A percentile compares a stretch with the other conserved stretches of the same genome.
Evolutionary conservation across 1,140 invertebrate genomes (phyloP).

Genomic region (Panulirus ornatus): DNA sequence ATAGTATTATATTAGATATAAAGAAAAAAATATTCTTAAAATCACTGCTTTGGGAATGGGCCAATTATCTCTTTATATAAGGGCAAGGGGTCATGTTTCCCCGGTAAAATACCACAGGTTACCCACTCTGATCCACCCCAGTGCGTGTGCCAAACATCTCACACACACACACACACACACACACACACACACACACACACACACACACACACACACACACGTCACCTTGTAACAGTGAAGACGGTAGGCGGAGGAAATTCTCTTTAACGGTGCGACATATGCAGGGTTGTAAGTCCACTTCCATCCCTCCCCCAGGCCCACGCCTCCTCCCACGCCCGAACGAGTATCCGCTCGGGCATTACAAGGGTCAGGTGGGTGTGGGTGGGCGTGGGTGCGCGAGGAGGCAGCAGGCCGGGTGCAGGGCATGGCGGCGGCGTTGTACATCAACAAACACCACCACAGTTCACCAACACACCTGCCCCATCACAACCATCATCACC

Average conservation of each 20-base stretch:
- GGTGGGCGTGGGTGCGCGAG: not conserved
- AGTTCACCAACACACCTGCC: not conserved
- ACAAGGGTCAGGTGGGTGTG: not conserved
- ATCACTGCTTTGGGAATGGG: too few species aligned
- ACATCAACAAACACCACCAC: not conserved
- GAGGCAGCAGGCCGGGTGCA: not conserved
- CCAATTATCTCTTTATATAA: too few species aligned
- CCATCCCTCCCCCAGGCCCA: not conserved
- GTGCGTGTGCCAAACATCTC: too few species aligned
- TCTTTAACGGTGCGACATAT: slow-evolving; percentile 58
- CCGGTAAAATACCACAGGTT: too few species aligned
- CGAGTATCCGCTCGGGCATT: not conserved
- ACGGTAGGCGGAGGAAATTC: slow-evolving; percentile 56
- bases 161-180: not conserved
- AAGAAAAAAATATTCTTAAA: too few species aligned
- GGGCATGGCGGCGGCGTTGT: not conserved
- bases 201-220: not conserved
- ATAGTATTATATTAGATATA: too few species aligned
- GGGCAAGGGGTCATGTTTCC: too few species aligned
- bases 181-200: slow-evolving; percentile 19
- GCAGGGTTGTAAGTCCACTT: slow-evolving; percentile 49
- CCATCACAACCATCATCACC: not conserved
- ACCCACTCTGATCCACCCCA: too few species aligned
- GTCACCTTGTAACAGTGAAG: slow-evolving; percentile 57
- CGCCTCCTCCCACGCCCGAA: not conserved